These are phyloP conservation scores for Drosophila nebulosa DNA, from an alignment of 1,140 invertebrate genomes.

Conservation along the genomic window DNA sequence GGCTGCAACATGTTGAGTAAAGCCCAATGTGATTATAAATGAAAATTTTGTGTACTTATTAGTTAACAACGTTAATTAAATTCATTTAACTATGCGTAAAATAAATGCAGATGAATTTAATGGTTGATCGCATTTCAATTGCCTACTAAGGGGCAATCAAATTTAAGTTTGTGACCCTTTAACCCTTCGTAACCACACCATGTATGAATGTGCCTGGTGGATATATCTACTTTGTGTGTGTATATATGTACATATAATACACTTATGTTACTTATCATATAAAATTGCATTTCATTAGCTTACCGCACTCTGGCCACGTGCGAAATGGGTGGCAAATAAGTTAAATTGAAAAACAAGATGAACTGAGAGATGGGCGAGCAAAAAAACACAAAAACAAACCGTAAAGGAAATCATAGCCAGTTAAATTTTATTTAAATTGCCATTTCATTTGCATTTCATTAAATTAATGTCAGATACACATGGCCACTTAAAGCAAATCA, in stretches of 20 bases:
- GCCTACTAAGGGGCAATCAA: neutral
- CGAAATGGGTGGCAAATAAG: neutral
- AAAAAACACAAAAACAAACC: neutral
- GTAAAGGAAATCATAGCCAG: constrained; percentile 30
- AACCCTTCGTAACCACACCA: neutral
- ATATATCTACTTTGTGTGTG: neutral
- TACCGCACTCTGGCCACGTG: constrained; percentile 4
- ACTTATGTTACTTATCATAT: neutral
- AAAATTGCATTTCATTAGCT: constrained; percentile 9
- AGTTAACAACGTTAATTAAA: neutral
- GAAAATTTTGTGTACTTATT: no score
- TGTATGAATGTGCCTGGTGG: neutral
- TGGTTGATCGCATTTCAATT: neutral
- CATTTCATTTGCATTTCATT: constrained; percentile 43
- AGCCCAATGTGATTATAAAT: no score
- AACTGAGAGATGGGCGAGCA: neutral
- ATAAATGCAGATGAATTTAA: neutral
- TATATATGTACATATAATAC: neutral
- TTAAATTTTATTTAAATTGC: constrained; percentile 44
- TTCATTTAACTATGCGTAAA: neutral
- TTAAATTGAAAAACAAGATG: constrained; percentile 1
- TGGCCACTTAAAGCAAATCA: constrained; percentile 39
- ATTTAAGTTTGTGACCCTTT: neutral
- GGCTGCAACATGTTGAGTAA: no score
- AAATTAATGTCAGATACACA: constrained; percentile 30